These are phyloP conservation scores for Pitangus sulphuratus DNA, from an alignment of 2,797 vertebrate species.

Conservation along the genomic window DNA sequence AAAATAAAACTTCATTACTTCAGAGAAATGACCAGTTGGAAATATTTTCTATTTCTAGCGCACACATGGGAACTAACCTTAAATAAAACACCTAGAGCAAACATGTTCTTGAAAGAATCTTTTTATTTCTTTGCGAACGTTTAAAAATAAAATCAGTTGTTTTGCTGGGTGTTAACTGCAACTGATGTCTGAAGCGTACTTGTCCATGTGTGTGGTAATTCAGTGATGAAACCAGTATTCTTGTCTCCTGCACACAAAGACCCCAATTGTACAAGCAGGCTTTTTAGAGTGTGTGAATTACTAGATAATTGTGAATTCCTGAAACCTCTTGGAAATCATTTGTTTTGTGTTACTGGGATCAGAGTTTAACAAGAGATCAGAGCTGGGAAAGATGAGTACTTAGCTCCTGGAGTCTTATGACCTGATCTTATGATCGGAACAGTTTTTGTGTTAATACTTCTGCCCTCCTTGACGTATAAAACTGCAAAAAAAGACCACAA, in stretches of 20 bases:
- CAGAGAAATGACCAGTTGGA: not conserved
- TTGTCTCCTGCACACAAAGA: not conserved
- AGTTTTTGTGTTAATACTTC: not conserved
- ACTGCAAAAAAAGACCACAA: not conserved
- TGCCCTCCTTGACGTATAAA: not conserved
- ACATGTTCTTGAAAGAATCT: not conserved
- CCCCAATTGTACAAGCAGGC: not conserved
- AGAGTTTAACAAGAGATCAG: not conserved
- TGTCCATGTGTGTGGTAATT: accelerated
- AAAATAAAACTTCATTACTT: not conserved
- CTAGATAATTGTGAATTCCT: not conserved
- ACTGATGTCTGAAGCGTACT: not conserved
- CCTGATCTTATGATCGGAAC: not conserved
- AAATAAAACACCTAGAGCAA: not conserved
- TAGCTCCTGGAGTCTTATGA: not conserved
- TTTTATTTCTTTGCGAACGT: not conserved
- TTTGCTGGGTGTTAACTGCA: not conserved
- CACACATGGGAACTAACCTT: not conserved
- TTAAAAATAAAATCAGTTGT: not conserved
- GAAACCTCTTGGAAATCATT: not conserved
- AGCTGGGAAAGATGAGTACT: not conserved
- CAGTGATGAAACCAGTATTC: not conserved
- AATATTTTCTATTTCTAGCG: not conserved
- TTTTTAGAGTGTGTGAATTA: not conserved
- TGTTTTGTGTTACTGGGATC: not conserved